Base-by-base conservation (phyloP, 2,888 invertebrate genomes). In the Herminia tarsipennalis region DNA sequence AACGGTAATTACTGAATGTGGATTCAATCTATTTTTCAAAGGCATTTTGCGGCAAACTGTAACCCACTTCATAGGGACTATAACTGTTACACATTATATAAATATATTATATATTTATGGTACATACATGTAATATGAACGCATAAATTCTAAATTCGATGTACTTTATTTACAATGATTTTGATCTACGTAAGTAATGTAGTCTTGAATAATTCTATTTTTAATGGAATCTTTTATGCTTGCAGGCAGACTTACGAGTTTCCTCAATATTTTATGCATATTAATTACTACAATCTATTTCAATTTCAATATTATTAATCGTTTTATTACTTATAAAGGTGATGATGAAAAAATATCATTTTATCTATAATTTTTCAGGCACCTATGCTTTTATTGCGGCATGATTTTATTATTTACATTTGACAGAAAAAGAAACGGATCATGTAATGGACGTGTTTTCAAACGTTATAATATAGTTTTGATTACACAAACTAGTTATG, bases 391-490 rank as follows among this genome's bases (percentile, higher is more conserved):
- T 39, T 71, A 73, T 75, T 74, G 73, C 76, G 76, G 81, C 69
- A 77, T 69, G 65, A 70, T 59, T 64, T 76, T 71, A 75, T 70
- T 75, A 75, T 75, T 76, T 76, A 78, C 65, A 74, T 68, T 65
- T 64, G 69, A 73, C 64, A 70, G 74, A 78, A 76, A 78, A 77
- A 21, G 70, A 73, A 72, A 74, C 32, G 66, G 76, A 67, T 76
- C 65, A 75, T 78, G 77, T 72, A 75, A 81, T 87, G 88, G 88
- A 88, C 88, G 88, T 86, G 80, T 84, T 82, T 66, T 56, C 56
- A 56, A 61, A 72, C 70, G 63, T 66, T 66, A 66, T 64, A 66
- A 74, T 70, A 75, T 77, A 78, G 73, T 81, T 70, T 79, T 75
- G 70, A 72, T 76, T 76, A 74, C 70, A 74, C 78, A 81, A 77